Conservation (phyloP, 2,797 vertebrate species). For the Platalea minor region DNA sequence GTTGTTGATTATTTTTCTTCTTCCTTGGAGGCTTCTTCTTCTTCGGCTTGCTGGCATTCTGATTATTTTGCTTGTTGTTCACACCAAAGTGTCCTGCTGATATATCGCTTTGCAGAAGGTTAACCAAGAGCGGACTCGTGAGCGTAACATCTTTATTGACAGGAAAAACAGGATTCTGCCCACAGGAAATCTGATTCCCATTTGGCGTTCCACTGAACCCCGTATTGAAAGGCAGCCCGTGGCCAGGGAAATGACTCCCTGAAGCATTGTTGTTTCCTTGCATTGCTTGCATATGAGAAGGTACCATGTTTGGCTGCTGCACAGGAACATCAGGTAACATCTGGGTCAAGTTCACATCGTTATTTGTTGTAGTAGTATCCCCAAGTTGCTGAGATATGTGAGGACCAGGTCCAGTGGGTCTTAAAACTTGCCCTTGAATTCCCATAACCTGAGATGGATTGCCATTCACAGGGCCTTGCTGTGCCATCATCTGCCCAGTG, state of each 20-base stretch:
- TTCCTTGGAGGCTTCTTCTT: constrained; percentile 98
- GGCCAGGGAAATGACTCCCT: constrained; percentile 87
- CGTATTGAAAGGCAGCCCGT: constrained; percentile 85
- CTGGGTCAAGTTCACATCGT: constrained; percentile 83
- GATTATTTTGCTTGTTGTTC: constrained; percentile 91
- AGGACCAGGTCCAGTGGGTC: constrained; percentile 75
- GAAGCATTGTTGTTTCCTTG: constrained; percentile 81
- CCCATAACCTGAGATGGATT: constrained; percentile 90
- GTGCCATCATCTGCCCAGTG: constrained; percentile 85
- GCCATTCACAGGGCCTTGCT: constrained; percentile 85
- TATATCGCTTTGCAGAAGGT: constrained; percentile 97
- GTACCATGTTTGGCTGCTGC: constrained; percentile 88
- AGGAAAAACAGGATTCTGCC: constrained; percentile 87
- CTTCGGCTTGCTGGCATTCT: constrained; percentile 89
- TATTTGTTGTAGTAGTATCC: constrained; percentile 77
- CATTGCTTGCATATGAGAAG: constrained; percentile 92
- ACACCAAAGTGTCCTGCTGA: constrained; percentile 96
- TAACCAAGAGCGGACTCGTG: constrained; percentile 95
- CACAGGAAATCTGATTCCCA: constrained; percentile 85
- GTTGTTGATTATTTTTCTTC: constrained; percentile 89
- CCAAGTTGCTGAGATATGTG: constrained; percentile 84
- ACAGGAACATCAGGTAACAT: constrained; percentile 93
- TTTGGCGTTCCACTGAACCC: constrained; percentile 88
- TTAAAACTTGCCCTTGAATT: constrained; percentile 92
- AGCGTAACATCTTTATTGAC: constrained; percentile 96